A percentile compares a stretch with the other conserved stretches of the same genome.
Evolutionary conservation across 2,888 invertebrate genomes (phyloP).

Genomic region (Himalopsyche kuldschensis): DNA sequence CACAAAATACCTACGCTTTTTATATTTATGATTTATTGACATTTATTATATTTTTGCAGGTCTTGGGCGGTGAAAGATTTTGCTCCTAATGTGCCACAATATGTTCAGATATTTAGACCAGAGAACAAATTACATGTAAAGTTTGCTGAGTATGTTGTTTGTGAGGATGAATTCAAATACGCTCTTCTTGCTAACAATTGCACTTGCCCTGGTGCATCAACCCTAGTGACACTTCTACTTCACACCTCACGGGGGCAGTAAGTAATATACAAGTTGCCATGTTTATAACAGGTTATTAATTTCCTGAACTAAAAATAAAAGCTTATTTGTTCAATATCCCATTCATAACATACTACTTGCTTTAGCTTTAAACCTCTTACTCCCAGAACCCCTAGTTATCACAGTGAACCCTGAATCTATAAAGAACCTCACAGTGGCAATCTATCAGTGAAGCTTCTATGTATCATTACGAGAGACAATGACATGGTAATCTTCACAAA

Average conservation of each 20-base stretch:
- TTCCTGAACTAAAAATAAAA: neutral
- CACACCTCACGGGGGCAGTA: conserved; percentile 98
- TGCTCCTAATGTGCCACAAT: conserved; percentile 94
- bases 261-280: conserved; percentile 53
- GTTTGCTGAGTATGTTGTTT: conserved; percentile 97
- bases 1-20: no score
- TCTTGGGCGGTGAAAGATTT: conserved; percentile 99
- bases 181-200: conserved; percentile 97
- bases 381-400: no score
- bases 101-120: conserved; percentile 97
- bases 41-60: conserved; percentile 48
- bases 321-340: neutral
- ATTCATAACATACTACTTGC: neutral
- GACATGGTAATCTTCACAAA: no score
- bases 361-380: neutral
- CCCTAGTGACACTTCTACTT: conserved; percentile 89
- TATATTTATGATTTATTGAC: neutral
- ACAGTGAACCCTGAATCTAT: no score
- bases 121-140: conserved; percentile 98
- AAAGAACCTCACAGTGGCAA: no score
- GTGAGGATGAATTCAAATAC: conserved; percentile 99
- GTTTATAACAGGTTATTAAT: neutral
- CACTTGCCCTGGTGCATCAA: conserved; percentile 96
- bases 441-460: no score
- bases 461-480: no score